Percentiles rank a stretch among this genome's conserved stretches.
These are phyloP conservation scores for Lamellibrachia columna DNA, from an alignment of 2,888 invertebrate species.

Conservation along the genomic window DNA sequence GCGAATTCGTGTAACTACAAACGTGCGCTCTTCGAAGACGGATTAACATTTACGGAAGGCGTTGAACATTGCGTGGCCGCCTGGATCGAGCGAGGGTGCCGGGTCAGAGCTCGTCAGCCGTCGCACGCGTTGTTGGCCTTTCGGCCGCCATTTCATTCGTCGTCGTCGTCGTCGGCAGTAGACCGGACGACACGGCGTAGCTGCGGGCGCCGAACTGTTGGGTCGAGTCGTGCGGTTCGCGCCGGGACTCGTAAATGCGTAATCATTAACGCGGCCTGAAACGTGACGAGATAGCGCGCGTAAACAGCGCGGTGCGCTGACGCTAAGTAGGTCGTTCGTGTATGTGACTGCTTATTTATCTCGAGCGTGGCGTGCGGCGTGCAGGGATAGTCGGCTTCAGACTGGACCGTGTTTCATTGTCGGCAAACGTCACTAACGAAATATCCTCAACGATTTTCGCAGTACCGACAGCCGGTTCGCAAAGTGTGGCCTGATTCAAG, in stretches of 20 bases:
- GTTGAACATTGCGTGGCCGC: too few species aligned
- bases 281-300: background rate
- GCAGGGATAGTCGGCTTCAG: background rate
- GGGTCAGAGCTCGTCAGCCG: too few species aligned
- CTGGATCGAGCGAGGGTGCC: too few species aligned
- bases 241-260: constrained; percentile 1
- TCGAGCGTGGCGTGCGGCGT: background rate
- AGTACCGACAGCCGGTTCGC: background rate
- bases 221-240: background rate
- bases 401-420: background rate
- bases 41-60: background rate
- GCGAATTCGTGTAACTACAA: background rate
- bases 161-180: background rate
- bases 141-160: background rate
- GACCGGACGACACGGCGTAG: background rate
- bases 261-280: background rate
- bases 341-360: background rate
- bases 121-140: background rate
- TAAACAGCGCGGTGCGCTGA: background rate
- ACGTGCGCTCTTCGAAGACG: background rate
- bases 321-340: background rate
- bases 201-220: background rate
- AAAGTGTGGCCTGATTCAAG: background rate
- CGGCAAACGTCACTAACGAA: background rate
- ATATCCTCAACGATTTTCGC: background rate